Evolutionary conservation across 1,140 invertebrate genomes (phyloP).

Genomic region (Spodoptera frugiperda): DNA sequence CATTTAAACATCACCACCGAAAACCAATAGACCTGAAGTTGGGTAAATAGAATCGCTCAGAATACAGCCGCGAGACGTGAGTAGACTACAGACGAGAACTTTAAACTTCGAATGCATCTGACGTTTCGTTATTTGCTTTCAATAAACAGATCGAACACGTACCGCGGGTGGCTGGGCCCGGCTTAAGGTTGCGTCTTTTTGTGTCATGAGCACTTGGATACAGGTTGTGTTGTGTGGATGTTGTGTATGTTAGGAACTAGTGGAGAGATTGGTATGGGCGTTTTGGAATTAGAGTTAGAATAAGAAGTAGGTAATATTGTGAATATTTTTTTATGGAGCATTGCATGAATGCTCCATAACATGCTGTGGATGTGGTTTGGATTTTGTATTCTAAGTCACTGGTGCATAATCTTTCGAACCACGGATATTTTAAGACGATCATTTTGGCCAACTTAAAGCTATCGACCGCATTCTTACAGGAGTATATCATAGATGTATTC

Average conservation of each 20-base stretch:
- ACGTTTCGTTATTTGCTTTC: slow-evolving; percentile 36
- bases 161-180: neutral
- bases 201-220: neutral
- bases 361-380: too few relatives aligned
- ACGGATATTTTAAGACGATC: too few relatives aligned
- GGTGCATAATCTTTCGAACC: too few relatives aligned
- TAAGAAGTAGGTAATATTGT: too few relatives aligned
- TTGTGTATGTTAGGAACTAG: neutral
- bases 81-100: slow-evolving; percentile 1
- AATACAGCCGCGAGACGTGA: slow-evolving; percentile 27
- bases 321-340: too few relatives aligned
- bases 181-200: neutral
- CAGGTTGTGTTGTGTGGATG: neutral
- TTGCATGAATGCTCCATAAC: too few relatives aligned
- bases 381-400: too few relatives aligned
- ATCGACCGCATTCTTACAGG: too few relatives aligned
- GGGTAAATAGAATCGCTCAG: neutral
- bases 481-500: too few relatives aligned
- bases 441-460: too few relatives aligned
- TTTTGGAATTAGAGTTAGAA: too few relatives aligned
- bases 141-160: slow-evolving; percentile 33
- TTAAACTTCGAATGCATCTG: slow-evolving; percentile 32
- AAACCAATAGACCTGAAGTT: slow-evolving; percentile 8
- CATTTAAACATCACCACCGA: neutral
- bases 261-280: too few relatives aligned